phyloP scores from a whole-genome alignment of 1,140 invertebrate genomes.

The Triops longicaudatus region DNA sequence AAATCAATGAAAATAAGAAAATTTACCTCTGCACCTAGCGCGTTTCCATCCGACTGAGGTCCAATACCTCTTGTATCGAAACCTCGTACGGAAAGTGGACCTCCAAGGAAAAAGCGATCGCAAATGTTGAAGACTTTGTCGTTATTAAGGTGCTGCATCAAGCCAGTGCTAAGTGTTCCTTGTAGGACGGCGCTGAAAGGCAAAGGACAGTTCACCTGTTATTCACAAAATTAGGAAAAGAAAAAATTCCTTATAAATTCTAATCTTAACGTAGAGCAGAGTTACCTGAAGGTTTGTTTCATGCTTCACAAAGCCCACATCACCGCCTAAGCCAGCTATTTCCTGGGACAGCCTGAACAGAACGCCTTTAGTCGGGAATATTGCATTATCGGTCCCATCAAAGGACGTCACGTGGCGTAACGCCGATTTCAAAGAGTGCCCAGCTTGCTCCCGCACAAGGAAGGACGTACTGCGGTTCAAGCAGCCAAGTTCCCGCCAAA shows the following conservation, averaged over 20 bases:
- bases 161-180: slow-evolving; percentile 56
- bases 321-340: slow-evolving; percentile 76
- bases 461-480: slow-evolving; percentile 57
- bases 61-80: slow-evolving; percentile 74
- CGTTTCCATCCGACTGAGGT: slow-evolving; percentile 61
- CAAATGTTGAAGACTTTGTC: slow-evolving; percentile 54
- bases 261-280: slow-evolving; percentile 51
- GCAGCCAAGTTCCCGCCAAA: slow-evolving; percentile 63
- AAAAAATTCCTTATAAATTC: slow-evolving; percentile 34
- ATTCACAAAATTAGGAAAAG: slow-evolving; percentile 21
- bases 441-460: slow-evolving; percentile 68
- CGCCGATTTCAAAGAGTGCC: slow-evolving; percentile 75
- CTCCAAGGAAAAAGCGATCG: slow-evolving; percentile 79
- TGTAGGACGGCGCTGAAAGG: slow-evolving; percentile 58
- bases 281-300: slow-evolving; percentile 65
- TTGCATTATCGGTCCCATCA: slow-evolving; percentile 65
- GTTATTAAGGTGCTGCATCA: slow-evolving; percentile 50
- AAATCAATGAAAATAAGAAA: background rate
- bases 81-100: slow-evolving; percentile 70
- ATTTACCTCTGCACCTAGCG: slow-evolving; percentile 52
- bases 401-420: slow-evolving; percentile 64
- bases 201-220: slow-evolving; percentile 27
- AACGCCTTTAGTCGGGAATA: slow-evolving; percentile 64
- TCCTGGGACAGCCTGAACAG: slow-evolving; percentile 60
- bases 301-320: slow-evolving; percentile 75